Conservation (phyloP, 2,113 vertebrate genomes). For the Pongo pygmaeus region DNA sequence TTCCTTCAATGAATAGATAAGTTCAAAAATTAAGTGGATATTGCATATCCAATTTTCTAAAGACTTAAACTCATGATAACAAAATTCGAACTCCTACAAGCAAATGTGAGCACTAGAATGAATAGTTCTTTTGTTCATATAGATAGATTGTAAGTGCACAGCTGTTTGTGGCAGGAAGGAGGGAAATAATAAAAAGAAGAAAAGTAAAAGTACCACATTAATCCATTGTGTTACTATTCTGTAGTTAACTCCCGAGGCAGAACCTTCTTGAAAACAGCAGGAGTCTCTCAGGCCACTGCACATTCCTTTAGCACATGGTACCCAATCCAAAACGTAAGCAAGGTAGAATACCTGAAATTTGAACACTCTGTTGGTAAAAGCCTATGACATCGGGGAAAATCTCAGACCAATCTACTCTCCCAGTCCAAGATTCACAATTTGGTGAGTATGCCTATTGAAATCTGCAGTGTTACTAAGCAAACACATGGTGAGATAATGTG, state of each 20-base stretch:
- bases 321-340: not conserved
- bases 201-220: not conserved
- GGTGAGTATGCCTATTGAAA: not conserved
- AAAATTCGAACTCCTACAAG: not conserved
- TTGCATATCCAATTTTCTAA: not conserved
- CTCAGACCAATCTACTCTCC: not conserved
- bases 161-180: not conserved
- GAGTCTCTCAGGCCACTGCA: fast-evolving
- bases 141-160: not conserved
- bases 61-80: not conserved
- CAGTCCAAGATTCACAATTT: not conserved
- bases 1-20: not conserved
- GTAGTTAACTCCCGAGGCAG: not conserved
- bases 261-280: not conserved
- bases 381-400: not conserved
- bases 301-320: not conserved
- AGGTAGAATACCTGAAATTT: not conserved
- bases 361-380: not conserved
- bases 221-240: not conserved
- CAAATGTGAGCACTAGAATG: not conserved
- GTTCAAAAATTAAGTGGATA: not conserved
- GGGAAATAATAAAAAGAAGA: not conserved
- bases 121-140: not conserved
- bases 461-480: not conserved
- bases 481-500: not conserved